Base-by-base conservation (phyloP, 2,888 invertebrate genomes). In the Patella pellucida region DNA sequence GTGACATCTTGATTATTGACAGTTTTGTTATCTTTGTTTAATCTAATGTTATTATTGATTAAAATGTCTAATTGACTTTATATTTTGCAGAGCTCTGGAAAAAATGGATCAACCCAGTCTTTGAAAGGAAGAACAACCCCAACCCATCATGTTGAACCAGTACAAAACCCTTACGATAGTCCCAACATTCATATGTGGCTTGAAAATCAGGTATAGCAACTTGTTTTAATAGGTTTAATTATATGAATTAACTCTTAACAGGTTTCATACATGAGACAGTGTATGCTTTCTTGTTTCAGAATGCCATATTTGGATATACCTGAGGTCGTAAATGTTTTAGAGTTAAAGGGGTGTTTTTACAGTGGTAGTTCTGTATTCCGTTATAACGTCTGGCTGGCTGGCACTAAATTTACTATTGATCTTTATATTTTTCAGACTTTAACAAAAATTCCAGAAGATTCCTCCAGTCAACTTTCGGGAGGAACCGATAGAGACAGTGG, bases 361-460 rank as follows among this genome's bases (percentile, higher is more conserved):
- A 41, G 9, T 9, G 9, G 41, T 9, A 41, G 41, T 41, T 41
- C 41, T 41, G 41, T 41, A 41, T 0, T 41, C 41, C 41, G 9
- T 41, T 41, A 41, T 3, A 41, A 41, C 5, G 3, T 41, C 7
- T 7, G 41, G 41, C 41, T 7, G 3, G 5, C 7, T 7, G 41
- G 41, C 41, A 9, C 41, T 41, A 0, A 41, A 41, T 41, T 7
- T 41, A 9, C 7, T 41, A 41, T 5, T 41, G 41, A 41, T 41
- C 41, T 41, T 41, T 41, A 41, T 41, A 41, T 41, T 62, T 62
- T 62, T 62, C 62, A 62, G 62, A 62, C 62, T 62, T 62, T 62
- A 62, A 62, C 62, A 19, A 62, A 62, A 23, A 62, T 62, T 23
- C 62, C 62, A 62, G 62, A 62, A 62, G 62, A 62, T 62, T 62